Percentiles rank a stretch among this genome's conserved stretches.
Evolutionary conservation across 2,797 vertebrate species (phyloP).

Genomic region (Neostethus bicornis): DNA sequence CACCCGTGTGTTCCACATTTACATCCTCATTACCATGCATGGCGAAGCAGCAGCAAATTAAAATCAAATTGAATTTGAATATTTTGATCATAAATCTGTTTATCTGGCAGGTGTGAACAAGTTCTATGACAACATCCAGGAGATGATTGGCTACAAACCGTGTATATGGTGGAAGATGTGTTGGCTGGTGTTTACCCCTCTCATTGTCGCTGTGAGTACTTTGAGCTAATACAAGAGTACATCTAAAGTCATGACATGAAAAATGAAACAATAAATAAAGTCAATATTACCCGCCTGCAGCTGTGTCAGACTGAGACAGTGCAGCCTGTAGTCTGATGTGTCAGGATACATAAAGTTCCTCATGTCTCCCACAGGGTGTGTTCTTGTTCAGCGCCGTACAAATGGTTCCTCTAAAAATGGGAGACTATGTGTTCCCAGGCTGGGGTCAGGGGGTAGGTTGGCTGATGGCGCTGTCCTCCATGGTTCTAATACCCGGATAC

Average conservation of each 20-base stretch:
- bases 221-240: constrained; percentile 42
- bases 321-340: constrained; percentile 47
- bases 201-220: constrained; percentile 92
- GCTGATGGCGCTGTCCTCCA: constrained; percentile 98
- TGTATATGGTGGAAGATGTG: constrained; percentile 99
- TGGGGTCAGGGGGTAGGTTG: constrained; percentile 99
- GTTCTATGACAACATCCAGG: constrained; percentile 97
- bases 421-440: constrained; percentile 93
- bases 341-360: constrained; percentile 70
- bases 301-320: constrained; percentile 34
- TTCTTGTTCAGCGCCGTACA: constrained; percentile 97
- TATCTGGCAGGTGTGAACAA: constrained; percentile 90
- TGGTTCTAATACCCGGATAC: constrained; percentile 97
- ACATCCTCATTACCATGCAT: constrained; percentile 59
- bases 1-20: constrained; percentile 41
- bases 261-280: constrained; percentile 65
- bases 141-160: constrained; percentile 98
- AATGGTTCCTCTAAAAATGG: constrained; percentile 97
- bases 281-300: constrained; percentile 67
- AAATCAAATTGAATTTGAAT: constrained; percentile 69
- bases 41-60: constrained; percentile 55
- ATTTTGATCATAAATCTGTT: constrained; percentile 57
- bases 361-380: constrained; percentile 87
- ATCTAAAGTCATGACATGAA: constrained; percentile 58
- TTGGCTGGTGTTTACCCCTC: constrained; percentile 97